Evolutionary conservation across 2,113 vertebrate species (phyloP).

Genomic region (Thunnus maccoyii): DNA sequence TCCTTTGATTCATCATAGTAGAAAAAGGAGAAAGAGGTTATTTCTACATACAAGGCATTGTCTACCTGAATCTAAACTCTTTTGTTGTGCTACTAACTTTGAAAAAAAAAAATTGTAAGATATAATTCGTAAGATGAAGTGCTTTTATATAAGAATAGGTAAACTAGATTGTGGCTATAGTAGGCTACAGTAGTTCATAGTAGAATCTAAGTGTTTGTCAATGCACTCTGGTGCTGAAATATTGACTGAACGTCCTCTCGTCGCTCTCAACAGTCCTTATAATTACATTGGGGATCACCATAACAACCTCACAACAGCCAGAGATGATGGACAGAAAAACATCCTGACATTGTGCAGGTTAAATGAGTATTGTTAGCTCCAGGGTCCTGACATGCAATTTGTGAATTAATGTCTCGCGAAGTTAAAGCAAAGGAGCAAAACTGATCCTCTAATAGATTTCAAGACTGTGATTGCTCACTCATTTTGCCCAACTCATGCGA

Average conservation of each 20-base stretch:
- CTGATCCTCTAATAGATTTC: neutral
- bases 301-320: slow-evolving; percentile 42
- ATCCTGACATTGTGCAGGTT: neutral
- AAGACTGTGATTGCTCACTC: neutral
- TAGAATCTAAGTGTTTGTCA: slow-evolving; percentile 76
- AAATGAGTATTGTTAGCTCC: slow-evolving; percentile 16
- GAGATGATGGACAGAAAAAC: slow-evolving; percentile 21
- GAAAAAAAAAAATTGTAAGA: slow-evolving; percentile 75
- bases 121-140: slow-evolving; percentile 85
- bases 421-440: slow-evolving; percentile 11
- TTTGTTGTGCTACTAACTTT: slow-evolving; percentile 86
- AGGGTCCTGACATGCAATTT: slow-evolving; percentile 11
- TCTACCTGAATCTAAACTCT: slow-evolving; percentile 89
- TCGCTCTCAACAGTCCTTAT: slow-evolving; percentile 9
- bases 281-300: slow-evolving; percentile 23
- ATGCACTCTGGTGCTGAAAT: slow-evolving; percentile 80
- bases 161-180: slow-evolving; percentile 83
- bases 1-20: slow-evolving; percentile 69
- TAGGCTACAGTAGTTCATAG: slow-evolving; percentile 81
- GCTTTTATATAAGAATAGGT: slow-evolving; percentile 84
- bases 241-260: slow-evolving; percentile 46
- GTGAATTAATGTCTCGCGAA: slow-evolving; percentile 6
- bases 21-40: slow-evolving; percentile 84
- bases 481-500: slow-evolving; percentile 13
- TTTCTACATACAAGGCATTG: slow-evolving; percentile 86